Base-by-base conservation (phyloP, 2,888 invertebrate genomes). In the Pyrgus malvae region DNA sequence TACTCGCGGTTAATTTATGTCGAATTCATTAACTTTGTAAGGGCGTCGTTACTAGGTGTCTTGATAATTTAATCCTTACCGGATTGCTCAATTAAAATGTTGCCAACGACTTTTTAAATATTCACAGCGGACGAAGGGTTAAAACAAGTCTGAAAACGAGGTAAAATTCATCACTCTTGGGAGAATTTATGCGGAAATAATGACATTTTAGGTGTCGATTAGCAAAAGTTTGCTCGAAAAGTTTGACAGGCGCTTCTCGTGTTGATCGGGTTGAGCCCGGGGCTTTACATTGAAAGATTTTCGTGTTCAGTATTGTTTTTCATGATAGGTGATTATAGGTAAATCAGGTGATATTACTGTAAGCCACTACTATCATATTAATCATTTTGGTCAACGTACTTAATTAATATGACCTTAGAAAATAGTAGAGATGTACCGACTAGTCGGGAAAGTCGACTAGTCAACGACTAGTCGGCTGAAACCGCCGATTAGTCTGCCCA, bases 101-200 rank as follows among this genome's bases (percentile, higher is more conserved):
- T 85, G 76, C 79, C 84, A 84, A 88, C 86, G 88, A 89, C 85
- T 89, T 89, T 90, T 89, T 89, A 90, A 89, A 90, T 90, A 90
- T 89, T 88, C 85, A 84, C 66, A 55, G 60, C 72, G 69, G 72
- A 64, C 66, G 72, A 83, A 82, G 87, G 87, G 83, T 83, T 84
- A 72, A 74, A 81, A 77, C 74, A 72, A 70, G 76, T 78, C 78
- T 75, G 80, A 85, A 85, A 87, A 85, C 80, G 77, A 72, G 77
- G 72, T 68, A 79, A 81, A 83, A 84, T 86, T 81, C 82, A 75
- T 80, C 80, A 82, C 85, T 79, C 85, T 70, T 61, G 77, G 76
- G 84, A 81, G 78, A 72, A 75, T 78, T 86, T 83, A 81, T 80
- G 76, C 72, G 73, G 69, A 80, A 78, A 80, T 88, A 86, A 89